A percentile compares a stretch with the other conserved stretches of the same genome.
These are phyloP conservation scores for Ephydatia muelleri DNA, from an alignment of 37 sponge, comb jelly and placozoan species.

Conservation along the genomic window DNA sequence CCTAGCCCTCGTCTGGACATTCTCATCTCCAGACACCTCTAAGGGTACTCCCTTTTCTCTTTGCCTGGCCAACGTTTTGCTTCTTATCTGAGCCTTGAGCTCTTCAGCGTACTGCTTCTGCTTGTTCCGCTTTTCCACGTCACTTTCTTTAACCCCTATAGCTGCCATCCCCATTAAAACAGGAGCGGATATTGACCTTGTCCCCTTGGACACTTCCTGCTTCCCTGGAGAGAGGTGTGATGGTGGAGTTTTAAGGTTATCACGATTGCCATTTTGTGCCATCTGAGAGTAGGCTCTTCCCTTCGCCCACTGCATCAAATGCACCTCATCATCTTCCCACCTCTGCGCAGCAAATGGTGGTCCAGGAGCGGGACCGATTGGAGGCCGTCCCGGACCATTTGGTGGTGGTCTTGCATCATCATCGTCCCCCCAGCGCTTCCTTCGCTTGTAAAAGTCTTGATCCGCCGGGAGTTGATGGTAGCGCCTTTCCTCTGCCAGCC, in stretches of 20 bases:
- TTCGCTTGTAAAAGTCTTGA: not conserved
- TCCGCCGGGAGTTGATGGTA: constrained; percentile 1
- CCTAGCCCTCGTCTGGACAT: not conserved
- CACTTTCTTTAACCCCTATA: not conserved
- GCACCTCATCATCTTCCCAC: constrained; percentile 68
- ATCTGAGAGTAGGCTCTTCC: not conserved
- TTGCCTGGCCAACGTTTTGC: constrained; percentile 25
- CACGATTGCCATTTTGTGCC: not conserved
- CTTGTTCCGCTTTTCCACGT: constrained; percentile 26
- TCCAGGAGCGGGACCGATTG: not conserved
- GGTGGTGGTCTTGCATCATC: not conserved
- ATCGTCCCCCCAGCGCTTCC: constrained; percentile 13
- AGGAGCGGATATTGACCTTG: constrained; percentile 61
- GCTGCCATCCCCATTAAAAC: not conserved
- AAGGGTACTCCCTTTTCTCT: not conserved
- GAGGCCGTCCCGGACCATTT: not conserved
- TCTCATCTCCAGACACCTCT: not conserved
- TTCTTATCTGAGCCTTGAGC: constrained; percentile 58
- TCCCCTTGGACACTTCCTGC: not conserved
- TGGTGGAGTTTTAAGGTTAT: not conserved
- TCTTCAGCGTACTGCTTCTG: constrained; percentile 65
- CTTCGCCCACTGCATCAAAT: constrained; percentile 48
- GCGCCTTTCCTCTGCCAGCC: constrained; percentile 30
- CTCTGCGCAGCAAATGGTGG: not conserved
- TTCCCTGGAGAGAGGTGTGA: not conserved